Conservation (phyloP, 2,888 invertebrate genomes). For the Ophonus ardosiacus region DNA sequence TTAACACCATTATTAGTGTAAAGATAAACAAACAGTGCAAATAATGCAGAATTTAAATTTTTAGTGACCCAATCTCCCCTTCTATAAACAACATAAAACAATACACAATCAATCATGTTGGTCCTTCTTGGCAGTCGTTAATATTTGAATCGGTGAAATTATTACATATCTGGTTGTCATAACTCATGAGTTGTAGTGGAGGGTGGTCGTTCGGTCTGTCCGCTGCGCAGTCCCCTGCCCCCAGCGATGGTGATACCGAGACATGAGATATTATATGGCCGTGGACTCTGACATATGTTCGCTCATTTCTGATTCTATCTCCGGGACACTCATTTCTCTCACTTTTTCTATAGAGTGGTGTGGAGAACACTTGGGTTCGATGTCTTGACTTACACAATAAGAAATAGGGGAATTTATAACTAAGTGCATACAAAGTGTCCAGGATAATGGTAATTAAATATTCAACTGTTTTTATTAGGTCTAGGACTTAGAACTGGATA, state of each 20-base stretch:
- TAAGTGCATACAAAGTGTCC: too few species aligned
- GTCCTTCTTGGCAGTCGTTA: slow-evolving; percentile 33
- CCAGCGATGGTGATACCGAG: slow-evolving; percentile 43
- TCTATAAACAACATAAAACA: background rate
- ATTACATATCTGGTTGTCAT: slow-evolving; percentile 62
- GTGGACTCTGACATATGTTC: slow-evolving; percentile 63
- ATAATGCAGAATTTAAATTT: background rate
- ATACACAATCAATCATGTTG: background rate
- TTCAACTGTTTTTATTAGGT: too few species aligned
- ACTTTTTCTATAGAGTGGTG: slow-evolving; percentile 5
- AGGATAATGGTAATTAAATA: too few species aligned
- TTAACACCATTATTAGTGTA: too few species aligned
- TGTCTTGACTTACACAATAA: background rate
- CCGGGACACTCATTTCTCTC: slow-evolving; percentile 62
- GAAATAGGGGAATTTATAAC: background rate
- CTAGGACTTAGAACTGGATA: too few species aligned
- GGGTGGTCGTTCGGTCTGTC: background rate
- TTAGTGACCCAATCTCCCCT: background rate
- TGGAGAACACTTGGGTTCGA: background rate
- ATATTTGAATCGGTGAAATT: slow-evolving; percentile 62
- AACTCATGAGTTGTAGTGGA: slow-evolving; percentile 58
- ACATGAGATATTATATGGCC: slow-evolving; percentile 61
- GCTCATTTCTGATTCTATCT: slow-evolving; percentile 64
- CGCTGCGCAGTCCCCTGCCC: background rate
- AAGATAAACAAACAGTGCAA: background rate